These are phyloP conservation scores for Lithobius niger DNA, from an alignment of 1,140 invertebrate genomes.

Conservation along the genomic window DNA sequence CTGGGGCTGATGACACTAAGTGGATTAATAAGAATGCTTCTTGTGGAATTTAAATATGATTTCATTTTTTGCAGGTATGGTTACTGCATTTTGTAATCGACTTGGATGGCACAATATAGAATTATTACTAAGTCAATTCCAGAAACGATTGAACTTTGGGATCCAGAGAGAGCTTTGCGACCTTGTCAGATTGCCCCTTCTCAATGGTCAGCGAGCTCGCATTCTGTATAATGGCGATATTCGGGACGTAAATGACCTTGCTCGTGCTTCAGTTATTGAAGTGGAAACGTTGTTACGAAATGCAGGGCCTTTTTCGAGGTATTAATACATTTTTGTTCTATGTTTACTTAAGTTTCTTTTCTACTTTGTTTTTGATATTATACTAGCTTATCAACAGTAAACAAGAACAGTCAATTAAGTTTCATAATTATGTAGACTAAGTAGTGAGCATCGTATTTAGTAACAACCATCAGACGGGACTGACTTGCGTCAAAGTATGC, in stretches of 20 bases:
- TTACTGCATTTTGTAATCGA: slow-evolving; percentile 78
- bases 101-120: slow-evolving; percentile 88
- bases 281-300: slow-evolving; percentile 65
- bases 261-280: slow-evolving; percentile 47
- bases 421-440: too few relatives aligned
- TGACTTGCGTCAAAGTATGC: too few relatives aligned
- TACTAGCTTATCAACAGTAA: too few relatives aligned
- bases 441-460: too few relatives aligned
- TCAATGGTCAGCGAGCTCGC: slow-evolving; percentile 75
- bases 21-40: too few relatives aligned
- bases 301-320: slow-evolving; percentile 67
- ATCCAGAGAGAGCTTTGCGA: slow-evolving; percentile 84
- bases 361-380: too few relatives aligned
- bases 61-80: slow-evolving; percentile 56
- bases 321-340: slow-evolving; percentile 7
- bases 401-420: too few relatives aligned
- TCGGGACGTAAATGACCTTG: slow-evolving; percentile 58
- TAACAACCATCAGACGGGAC: too few relatives aligned
- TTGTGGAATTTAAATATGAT: too few relatives aligned
- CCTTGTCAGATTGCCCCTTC: slow-evolving; percentile 64
- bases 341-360: too few relatives aligned
- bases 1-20: too few relatives aligned
- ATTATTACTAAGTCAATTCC: slow-evolving; percentile 79
- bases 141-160: slow-evolving; percentile 85
- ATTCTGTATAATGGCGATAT: slow-evolving; percentile 73